Percentiles rank a stretch among this genome's conserved stretches.
These are phyloP conservation scores for Silurus meridionalis DNA, from an alignment of 2,113 vertebrate species.

Conservation along the genomic window DNA sequence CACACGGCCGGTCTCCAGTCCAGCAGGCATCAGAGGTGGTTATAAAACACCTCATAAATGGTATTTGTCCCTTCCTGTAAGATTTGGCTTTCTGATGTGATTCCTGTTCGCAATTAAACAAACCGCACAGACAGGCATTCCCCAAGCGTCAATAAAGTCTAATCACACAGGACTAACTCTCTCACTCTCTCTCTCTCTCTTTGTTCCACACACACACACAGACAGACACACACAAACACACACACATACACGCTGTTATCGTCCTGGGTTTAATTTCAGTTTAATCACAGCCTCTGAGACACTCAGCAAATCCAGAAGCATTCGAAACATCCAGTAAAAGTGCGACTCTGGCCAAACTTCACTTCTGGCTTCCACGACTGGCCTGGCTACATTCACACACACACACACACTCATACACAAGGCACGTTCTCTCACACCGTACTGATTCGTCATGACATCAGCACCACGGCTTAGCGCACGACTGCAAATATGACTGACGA, in stretches of 20 bases:
- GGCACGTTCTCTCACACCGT: not conserved
- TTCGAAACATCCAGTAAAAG: constrained; percentile 18
- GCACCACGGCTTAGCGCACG: not conserved
- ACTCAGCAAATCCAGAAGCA: constrained; percentile 23
- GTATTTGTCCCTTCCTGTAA: constrained; percentile 17
- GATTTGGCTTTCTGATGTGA: constrained; percentile 21
- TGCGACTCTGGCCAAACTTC: constrained; percentile 2
- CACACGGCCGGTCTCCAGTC: not conserved
- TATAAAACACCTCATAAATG: constrained; percentile 28
- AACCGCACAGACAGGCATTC: not conserved
- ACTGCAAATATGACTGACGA: not conserved
- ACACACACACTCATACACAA: not conserved
- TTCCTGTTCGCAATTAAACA: constrained; percentile 23
- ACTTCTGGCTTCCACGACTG: constrained; percentile 3
- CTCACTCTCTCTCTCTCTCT: not conserved
- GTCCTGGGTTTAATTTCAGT: constrained; percentile 1
- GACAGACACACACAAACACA: not conserved
- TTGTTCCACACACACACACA: not conserved
- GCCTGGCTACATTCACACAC: not conserved
- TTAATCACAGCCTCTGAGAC: constrained; percentile 32
- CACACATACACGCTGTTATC: not conserved
- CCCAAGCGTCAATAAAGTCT: not conserved
- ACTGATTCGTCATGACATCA: constrained; percentile 21
- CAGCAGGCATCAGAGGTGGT: constrained; percentile 24
- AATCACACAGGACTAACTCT: not conserved